Evolutionary conservation across 2,888 invertebrate genomes (phyloP).

Genomic region (Phasia obesa): DNA sequence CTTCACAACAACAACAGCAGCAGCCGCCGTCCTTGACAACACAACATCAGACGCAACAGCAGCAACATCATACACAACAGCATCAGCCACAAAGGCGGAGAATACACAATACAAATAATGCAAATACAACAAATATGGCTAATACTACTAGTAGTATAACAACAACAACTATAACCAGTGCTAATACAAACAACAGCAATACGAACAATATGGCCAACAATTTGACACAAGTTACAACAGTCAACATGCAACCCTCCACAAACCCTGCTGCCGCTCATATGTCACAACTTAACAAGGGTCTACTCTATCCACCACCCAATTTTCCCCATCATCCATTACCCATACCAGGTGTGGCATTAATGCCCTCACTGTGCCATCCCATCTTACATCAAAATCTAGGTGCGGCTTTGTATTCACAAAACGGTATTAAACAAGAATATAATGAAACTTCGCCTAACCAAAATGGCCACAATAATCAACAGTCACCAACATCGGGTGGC

Average conservation of each 20-base stretch:
- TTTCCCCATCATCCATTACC: slow-evolving; percentile 79
- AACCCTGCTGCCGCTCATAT: slow-evolving; percentile 75
- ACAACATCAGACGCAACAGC: slow-evolving; percentile 64
- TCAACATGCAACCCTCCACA: slow-evolving; percentile 55
- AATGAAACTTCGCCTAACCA: slow-evolving; percentile 57
- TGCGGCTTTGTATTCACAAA: slow-evolving; percentile 77
- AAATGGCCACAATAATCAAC: slow-evolving; percentile 71
- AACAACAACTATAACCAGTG: slow-evolving; percentile 72
- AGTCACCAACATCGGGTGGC: slow-evolving; percentile 39
- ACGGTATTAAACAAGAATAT: slow-evolving; percentile 80
- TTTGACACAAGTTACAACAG: slow-evolving; percentile 48
- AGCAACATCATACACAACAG: slow-evolving; percentile 63
- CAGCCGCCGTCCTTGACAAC: slow-evolving; percentile 70
- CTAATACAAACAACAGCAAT: slow-evolving; percentile 67
- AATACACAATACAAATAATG: slow-evolving; percentile 66
- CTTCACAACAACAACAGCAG: slow-evolving; percentile 70
- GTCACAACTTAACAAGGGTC: slow-evolving; percentile 77
- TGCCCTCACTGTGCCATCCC: slow-evolving; percentile 80
- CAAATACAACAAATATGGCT: slow-evolving; percentile 61
- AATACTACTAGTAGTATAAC: slow-evolving; percentile 71
- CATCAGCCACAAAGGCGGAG: slow-evolving; percentile 65
- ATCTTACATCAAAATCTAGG: slow-evolving; percentile 79
- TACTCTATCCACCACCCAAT: slow-evolving; percentile 78
- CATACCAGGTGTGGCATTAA: slow-evolving; percentile 78
- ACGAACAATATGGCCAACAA: slow-evolving; percentile 42